Base-by-base conservation (phyloP, 2,888 invertebrate species). In the Euproctis similis region DNA sequence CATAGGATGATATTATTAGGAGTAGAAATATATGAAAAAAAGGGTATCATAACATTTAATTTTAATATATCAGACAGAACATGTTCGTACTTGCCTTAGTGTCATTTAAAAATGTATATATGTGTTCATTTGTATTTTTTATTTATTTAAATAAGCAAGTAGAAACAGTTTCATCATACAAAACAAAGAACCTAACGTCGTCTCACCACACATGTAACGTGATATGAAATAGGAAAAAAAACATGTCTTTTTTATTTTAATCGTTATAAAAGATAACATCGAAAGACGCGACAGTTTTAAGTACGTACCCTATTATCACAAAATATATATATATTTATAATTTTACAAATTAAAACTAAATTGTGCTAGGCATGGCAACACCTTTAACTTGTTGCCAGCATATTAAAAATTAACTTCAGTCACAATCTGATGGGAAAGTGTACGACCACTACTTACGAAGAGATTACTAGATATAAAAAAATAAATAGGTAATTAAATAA, bases 201-300 rank as follows among this genome's bases (percentile, higher is more conserved):
- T 82, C 82, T 84, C 84, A 82, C 84, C 81, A 82, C 84, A 82
- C 82, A 82, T 82, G 84, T 81, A 82, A 82, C 82, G 75, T 77
- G 72, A 59, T 60, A 46, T 46, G 39, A 49, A 53, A 56, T 6
- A 14, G 14, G 49, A 48, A 34, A 53, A 58, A 58, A 22, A 39
- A 31, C 23, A 55, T 72, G 73, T 78, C 75, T 76, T 78, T 25
- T 26, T 23, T 31, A n/a, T 45, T 38, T 37, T 45, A 48, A 39
- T 45, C 39, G 45, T 46, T 39, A 63, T 59, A 67, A n/a, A n/a
- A n/a, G n/a, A n/a, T n/a, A 51, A 55, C 53, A 44, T 44, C 42
- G 34, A 39, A 38, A 46, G 53, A 48, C 65, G 59, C 63, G 60
- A 62, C 57, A 51, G 56, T 54, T 67, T 66, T 75, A 80, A 74